These are phyloP conservation scores for Pycnomerus fuliginosus DNA, from an alignment of 2,888 invertebrate genomes.

Conservation along the genomic window DNA sequence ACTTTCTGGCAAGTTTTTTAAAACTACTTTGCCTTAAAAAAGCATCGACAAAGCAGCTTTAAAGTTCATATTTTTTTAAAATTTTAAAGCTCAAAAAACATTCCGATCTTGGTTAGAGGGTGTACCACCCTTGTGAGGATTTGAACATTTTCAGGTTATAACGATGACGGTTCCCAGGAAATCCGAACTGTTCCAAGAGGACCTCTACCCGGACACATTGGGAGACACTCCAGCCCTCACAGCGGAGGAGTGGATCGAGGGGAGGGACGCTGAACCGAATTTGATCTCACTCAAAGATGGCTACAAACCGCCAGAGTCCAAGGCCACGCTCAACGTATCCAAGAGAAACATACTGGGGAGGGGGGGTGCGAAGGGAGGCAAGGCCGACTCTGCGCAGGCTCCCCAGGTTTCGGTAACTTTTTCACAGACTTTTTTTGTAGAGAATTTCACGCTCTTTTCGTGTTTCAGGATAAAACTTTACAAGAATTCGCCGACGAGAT, in stretches of 20 bases:
- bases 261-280: constrained; percentile 87
- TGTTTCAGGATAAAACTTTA: constrained; percentile 65
- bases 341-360: constrained; percentile 80
- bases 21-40: too few relatives aligned
- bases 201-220: constrained; percentile 93
- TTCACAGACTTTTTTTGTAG: background rate
- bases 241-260: constrained; percentile 90
- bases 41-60: too few relatives aligned
- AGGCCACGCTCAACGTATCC: constrained; percentile 69
- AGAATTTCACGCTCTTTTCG: constrained; percentile 2
- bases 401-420: constrained; percentile 47
- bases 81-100: too few relatives aligned
- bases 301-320: constrained; percentile 66
- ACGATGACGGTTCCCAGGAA: constrained; percentile 99
- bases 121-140: too few relatives aligned
- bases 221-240: constrained; percentile 86
- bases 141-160: constrained; percentile 65
- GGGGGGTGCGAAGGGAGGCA: constrained; percentile 55
- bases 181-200: constrained; percentile 96
- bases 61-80: too few relatives aligned
- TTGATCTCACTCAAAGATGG: constrained; percentile 89
- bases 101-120: too few relatives aligned
- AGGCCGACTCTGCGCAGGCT: constrained; percentile 23
- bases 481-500: constrained; percentile 88
- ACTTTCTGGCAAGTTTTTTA: too few relatives aligned